A percentile compares a stretch with the other conserved stretches of the same genome.
These are phyloP conservation scores for Myiopsitta monachus DNA, from an alignment of 2,113 vertebrate species.

Conservation along the genomic window DNA sequence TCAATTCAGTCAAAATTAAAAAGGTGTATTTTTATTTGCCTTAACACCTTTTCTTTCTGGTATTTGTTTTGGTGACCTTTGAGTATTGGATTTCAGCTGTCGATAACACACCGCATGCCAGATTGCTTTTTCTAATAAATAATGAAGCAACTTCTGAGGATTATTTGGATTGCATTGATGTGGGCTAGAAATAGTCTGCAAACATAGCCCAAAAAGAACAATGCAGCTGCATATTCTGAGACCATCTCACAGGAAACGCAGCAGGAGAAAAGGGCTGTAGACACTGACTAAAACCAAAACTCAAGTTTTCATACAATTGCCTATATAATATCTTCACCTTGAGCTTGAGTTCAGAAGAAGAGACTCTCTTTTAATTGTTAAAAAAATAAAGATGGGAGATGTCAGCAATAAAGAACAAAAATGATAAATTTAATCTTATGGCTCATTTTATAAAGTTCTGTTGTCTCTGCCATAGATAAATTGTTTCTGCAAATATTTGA, in stretches of 20 bases:
- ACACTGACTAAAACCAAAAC: background rate
- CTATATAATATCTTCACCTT: background rate
- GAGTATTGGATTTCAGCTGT: conserved; percentile 72
- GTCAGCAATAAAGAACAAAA: background rate
- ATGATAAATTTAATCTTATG: fast-evolving
- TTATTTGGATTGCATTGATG: conserved; percentile 7
- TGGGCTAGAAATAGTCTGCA: conserved; percentile 18
- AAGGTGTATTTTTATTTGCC: conserved; percentile 78
- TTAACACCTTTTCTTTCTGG: conserved; percentile 65
- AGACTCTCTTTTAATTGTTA: background rate
- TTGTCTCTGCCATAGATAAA: background rate
- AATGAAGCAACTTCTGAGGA: conserved; percentile 65
- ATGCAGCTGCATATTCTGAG: background rate
- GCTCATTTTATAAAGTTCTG: background rate
- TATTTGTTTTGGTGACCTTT: conserved; percentile 74
- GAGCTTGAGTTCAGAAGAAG: background rate
- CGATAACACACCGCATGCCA: conserved; percentile 49
- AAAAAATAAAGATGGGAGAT: background rate
- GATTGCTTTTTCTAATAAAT: conserved; percentile 76
- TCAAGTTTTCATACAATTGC: background rate
- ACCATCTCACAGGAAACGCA: background rate
- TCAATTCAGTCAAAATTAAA: conserved; percentile 80
- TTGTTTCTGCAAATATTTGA: background rate
- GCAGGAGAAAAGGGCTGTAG: background rate
- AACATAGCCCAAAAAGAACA: background rate